Evolutionary conservation across 2,888 invertebrate species (phyloP).

Genomic region (Macaria notata): DNA sequence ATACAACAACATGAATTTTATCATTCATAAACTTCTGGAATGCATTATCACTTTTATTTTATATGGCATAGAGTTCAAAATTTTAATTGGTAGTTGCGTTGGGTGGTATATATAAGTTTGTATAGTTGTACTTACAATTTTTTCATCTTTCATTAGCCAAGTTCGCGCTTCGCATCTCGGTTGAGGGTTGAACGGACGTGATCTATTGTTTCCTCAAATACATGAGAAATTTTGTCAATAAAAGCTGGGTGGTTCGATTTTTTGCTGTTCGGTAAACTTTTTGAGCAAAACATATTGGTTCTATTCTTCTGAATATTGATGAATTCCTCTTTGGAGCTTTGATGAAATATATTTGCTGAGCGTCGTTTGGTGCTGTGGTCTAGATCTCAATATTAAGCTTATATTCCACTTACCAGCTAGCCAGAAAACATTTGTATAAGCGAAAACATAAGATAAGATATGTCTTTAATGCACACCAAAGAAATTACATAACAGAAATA

Average conservation of each 20-base stretch:
- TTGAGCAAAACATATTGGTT: conserved; percentile 35
- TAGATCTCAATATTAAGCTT: neutral
- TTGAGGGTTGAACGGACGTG: conserved; percentile 71
- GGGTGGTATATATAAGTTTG: conserved; percentile 40
- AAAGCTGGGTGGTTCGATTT: conserved; percentile 65
- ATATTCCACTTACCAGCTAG: too few species aligned
- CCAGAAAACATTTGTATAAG: too few species aligned
- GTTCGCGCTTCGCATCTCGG: conserved; percentile 80
- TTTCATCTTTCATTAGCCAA: conserved; percentile 79
- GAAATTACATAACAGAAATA: too few species aligned
- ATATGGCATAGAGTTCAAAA: conserved; percentile 30
- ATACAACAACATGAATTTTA: conserved; percentile 43
- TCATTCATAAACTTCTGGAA: conserved; percentile 15
- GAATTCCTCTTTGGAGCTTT: conserved; percentile 28
- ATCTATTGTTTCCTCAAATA: conserved; percentile 77
- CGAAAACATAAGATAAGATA: too few species aligned
- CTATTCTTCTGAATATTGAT: conserved; percentile 39
- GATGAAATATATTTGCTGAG: conserved; percentile 11
- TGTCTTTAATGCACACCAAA: too few species aligned
- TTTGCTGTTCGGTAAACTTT: conserved; percentile 43
- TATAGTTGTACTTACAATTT: conserved; percentile 67
- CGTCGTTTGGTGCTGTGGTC: neutral
- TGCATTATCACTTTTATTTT: conserved; percentile 35
- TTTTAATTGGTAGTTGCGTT: conserved; percentile 4
- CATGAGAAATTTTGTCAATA: conserved; percentile 76